Percentiles rank a stretch among this genome's conserved stretches.
phyloP scores from a whole-genome alignment of 2,888 invertebrate genomes.

The Trichogramma evanescens region DNA sequence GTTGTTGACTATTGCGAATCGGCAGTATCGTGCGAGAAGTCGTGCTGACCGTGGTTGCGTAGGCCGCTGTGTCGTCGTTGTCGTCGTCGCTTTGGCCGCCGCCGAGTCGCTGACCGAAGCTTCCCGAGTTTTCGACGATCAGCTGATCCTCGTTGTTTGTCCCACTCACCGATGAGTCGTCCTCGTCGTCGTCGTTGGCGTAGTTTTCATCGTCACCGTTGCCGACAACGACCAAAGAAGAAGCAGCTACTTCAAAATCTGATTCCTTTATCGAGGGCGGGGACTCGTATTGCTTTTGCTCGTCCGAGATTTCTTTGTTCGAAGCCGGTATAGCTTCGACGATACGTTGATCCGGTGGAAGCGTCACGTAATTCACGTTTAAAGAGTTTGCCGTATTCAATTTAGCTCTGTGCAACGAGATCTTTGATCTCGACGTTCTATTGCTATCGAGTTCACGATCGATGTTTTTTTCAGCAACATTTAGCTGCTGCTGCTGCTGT shows the following conservation, averaged over 20 bases:
- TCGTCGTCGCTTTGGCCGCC: background rate
- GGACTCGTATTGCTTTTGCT: too few relatives aligned
- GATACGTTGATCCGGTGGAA: constrained; percentile 16
- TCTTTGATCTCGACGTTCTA: constrained; percentile 7
- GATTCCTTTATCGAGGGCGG: too few relatives aligned
- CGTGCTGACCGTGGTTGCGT: background rate
- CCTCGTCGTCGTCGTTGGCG: background rate
- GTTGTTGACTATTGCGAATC: background rate
- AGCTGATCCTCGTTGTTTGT: constrained; percentile 28
- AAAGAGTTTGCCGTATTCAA: constrained; percentile 5
- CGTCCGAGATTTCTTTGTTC: background rate
- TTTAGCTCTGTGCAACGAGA: background rate
- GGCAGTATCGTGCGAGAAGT: background rate
- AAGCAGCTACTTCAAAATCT: too few relatives aligned
- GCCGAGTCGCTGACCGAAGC: constrained; percentile 28
- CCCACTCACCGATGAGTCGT: constrained; percentile 13
- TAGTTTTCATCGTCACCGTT: too few relatives aligned
- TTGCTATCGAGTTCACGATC: background rate
- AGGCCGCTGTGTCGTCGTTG: background rate
- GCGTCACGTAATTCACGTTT: constrained; percentile 21
- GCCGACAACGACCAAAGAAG: too few relatives aligned
- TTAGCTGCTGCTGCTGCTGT: too few relatives aligned
- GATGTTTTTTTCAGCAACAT: too few relatives aligned
- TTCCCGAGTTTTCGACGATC: constrained; percentile 28
- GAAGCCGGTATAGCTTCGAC: constrained; percentile 13